Percentiles rank a stretch among this genome's conserved stretches.
Evolutionary conservation across 1,140 invertebrate species (phyloP).

Genomic region (Zaprionus inermis): DNA sequence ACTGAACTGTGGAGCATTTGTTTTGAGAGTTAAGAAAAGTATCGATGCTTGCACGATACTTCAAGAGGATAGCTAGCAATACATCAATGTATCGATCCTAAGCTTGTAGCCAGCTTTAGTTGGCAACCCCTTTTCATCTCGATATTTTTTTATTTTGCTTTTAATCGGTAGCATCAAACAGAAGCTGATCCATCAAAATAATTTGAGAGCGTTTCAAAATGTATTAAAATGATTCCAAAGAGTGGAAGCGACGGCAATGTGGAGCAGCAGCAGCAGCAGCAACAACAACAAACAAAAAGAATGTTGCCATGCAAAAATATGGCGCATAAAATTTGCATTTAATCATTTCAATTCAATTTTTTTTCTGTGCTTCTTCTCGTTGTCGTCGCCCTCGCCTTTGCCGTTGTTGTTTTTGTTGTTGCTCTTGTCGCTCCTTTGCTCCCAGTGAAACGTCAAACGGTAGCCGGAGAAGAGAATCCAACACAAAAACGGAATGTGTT

Average conservation of each 20-base stretch:
- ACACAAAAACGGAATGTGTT: slow-evolving; percentile 72
- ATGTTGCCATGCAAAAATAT: slow-evolving; percentile 58
- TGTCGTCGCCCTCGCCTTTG: slow-evolving; percentile 4
- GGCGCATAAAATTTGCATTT: slow-evolving; percentile 79
- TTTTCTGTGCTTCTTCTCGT: not conserved
- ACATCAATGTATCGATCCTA: too few species aligned
- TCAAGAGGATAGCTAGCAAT: too few species aligned
- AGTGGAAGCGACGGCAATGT: slow-evolving; percentile 23
- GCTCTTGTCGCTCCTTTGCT: slow-evolving; percentile 20
- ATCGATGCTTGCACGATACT: not conserved
- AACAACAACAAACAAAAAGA: slow-evolving; percentile 9
- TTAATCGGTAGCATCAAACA: slow-evolving; percentile 9
- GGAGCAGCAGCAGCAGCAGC: slow-evolving; percentile 20
- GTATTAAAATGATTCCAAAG: slow-evolving; percentile 57
- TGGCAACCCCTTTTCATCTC: not conserved
- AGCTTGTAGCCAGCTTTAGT: too few species aligned
- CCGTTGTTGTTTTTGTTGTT: slow-evolving; percentile 20
- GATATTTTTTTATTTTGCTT: not conserved
- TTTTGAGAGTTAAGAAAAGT: not conserved
- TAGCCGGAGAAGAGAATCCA: slow-evolving; percentile 60
- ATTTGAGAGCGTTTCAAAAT: slow-evolving; percentile 61
- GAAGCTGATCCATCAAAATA: slow-evolving; percentile 28
- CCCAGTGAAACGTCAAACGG: slow-evolving; percentile 70
- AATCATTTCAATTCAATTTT: slow-evolving; percentile 64
- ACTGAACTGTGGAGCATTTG: slow-evolving; percentile 48